Evolutionary conservation across 2,888 invertebrate species (phyloP), one percentile per base, ranked within the genome.

Genomic region (Nipponacmea schrenckii): DNA sequence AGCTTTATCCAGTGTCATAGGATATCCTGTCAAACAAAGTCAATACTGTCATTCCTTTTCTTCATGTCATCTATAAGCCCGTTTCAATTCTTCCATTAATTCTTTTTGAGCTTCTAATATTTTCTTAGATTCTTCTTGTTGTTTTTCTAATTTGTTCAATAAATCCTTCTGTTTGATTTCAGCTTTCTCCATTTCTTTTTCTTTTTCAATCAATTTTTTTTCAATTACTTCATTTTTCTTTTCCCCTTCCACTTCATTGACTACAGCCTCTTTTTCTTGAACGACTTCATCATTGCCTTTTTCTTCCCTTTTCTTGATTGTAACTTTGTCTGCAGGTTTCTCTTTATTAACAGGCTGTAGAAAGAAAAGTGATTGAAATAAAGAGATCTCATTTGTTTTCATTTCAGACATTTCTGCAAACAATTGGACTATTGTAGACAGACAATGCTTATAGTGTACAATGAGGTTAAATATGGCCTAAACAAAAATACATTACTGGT

Each of bases 91-190:
- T 44, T 86, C 78, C 15, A 87, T 76, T 39, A 87, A 80, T 76
- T 85, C 78, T 72, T 84, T 84, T 73, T 87, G 87, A 70, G 88
- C 84, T 44, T 85, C 76, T 7, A 88, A 80, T 50, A 88, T 69
- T 63, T 84, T 77, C 67, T 84, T 77, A 75, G 86, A 85, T 68
- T 83, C 83, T 68, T 77, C 74, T 46, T 85, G 83, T 64, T 86
- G 85, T 56, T 82, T 77, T 66, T 83, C 83, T 56, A 87, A 70
- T 71, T 86, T 79, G 2, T 78, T 75, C 46, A 83, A 68, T 26
- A 83, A 73, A 68, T 80, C 78, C 24, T 78, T 68, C 62, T 80
- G 76, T 50, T 82, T 79, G 64, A 72, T 73, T 56, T 77, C 78
- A 27, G 71, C 73, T 67, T 73, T 73, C 50, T 73, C 70, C 56